These are phyloP conservation scores for Oscheius sp. DNA, from an alignment of 2,888 invertebrate genomes.

Conservation along the genomic window DNA sequence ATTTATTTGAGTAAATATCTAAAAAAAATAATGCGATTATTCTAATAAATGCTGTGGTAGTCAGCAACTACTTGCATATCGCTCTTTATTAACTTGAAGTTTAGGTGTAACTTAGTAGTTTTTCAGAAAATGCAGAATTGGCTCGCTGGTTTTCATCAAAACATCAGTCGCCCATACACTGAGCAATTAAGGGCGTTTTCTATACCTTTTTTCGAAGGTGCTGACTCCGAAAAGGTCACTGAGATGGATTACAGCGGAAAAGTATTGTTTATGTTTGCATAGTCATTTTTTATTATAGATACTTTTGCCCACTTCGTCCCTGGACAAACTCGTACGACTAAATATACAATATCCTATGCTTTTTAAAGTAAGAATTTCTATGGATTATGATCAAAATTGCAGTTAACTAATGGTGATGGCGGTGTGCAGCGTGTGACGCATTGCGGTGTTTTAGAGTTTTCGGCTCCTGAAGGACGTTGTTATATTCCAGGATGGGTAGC, in stretches of 20 bases:
- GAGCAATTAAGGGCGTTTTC: slow-evolving; percentile 42
- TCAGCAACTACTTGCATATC: too few relatives aligned
- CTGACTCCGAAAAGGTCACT: slow-evolving; percentile 61
- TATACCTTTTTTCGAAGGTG: slow-evolving; percentile 61
- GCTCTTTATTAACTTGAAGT: too few relatives aligned
- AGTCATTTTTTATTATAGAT: slow-evolving; percentile 50
- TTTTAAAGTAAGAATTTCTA: slow-evolving; percentile 83
- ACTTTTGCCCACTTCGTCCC: slow-evolving; percentile 65
- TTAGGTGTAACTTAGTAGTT: neutral
- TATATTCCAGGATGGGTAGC: slow-evolving; percentile 92
- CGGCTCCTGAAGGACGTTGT: slow-evolving; percentile 96
- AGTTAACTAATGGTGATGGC: slow-evolving; percentile 85
- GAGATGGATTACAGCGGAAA: slow-evolving; percentile 71
- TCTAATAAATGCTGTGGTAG: too few relatives aligned
- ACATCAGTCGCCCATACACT: slow-evolving; percentile 1
- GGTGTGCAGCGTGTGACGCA: slow-evolving; percentile 80
- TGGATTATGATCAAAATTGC: neutral
- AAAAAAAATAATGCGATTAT: too few relatives aligned
- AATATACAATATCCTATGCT: slow-evolving; percentile 99
- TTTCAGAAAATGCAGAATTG: slow-evolving; percentile 24
- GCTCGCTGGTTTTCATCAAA: slow-evolving; percentile 18
- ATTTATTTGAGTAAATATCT: too few relatives aligned
- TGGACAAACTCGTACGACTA: slow-evolving; percentile 77
- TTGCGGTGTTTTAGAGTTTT: slow-evolving; percentile 92
- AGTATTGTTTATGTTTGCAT: slow-evolving; percentile 40